Conservation (phyloP, 1,140 invertebrate genomes). For the Paracyclopina nana region DNA sequence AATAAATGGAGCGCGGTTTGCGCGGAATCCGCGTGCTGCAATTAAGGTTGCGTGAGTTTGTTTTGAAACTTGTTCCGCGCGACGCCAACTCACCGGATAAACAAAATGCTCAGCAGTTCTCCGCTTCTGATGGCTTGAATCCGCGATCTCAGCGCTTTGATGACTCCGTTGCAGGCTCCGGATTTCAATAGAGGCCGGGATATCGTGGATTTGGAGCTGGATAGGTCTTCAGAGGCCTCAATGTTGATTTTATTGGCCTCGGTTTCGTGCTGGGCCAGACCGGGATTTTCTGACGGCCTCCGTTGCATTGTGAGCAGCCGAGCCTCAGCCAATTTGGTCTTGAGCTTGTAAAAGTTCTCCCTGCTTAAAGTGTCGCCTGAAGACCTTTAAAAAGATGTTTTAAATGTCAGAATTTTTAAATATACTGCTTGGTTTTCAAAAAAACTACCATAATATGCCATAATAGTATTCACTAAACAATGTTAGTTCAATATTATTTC, state of each 20-base stretch:
- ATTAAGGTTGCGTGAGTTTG: too few relatives aligned
- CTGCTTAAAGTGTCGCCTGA: background rate
- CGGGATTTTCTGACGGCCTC: background rate
- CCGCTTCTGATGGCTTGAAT: too few relatives aligned
- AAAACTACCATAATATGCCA: too few relatives aligned
- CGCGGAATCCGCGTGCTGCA: too few relatives aligned
- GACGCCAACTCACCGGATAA: background rate
- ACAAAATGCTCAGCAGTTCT: background rate
- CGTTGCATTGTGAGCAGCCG: background rate
- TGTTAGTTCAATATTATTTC: too few relatives aligned
- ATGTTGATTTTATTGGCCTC: background rate
- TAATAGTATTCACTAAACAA: too few relatives aligned
- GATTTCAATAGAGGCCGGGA: background rate
- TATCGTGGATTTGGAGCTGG: background rate
- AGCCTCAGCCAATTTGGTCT: background rate
- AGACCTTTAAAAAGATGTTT: too few relatives aligned
- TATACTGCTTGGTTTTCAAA: too few relatives aligned
- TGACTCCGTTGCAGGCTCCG: too few relatives aligned
- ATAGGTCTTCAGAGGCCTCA: background rate
- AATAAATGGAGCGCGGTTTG: too few relatives aligned
- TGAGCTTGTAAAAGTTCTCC: constrained; percentile 1
- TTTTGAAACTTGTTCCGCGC: background rate
- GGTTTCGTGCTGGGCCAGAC: background rate
- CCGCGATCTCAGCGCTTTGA: too few relatives aligned
- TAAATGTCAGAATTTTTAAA: too few relatives aligned